These are phyloP conservation scores for Nothocercus nigrocapillus DNA, from an alignment of 2,113 vertebrate genomes.

Conservation along the genomic window DNA sequence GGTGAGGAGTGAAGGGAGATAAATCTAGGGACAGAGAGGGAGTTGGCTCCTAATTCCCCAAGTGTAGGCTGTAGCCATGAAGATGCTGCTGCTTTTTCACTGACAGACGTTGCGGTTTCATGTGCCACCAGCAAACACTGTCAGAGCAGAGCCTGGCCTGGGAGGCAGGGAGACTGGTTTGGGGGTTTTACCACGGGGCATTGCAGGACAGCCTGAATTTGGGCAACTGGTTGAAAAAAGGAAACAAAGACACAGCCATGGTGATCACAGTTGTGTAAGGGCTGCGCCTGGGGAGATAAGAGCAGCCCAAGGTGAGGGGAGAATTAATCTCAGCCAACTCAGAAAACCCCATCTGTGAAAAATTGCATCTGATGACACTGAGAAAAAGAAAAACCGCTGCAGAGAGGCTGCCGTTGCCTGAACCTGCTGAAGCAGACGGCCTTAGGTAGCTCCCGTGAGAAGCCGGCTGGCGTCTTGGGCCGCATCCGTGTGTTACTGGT, in stretches of 20 bases:
- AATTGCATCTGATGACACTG: not conserved
- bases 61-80: not conserved
- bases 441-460: not conserved
- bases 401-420: too few relatives aligned
- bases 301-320: not conserved
- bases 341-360: not conserved
- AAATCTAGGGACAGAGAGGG: not conserved
- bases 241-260: not conserved
- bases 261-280: not conserved
- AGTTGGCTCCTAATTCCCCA: not conserved
- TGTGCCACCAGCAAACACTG: not conserved
- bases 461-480: not conserved
- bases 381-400: not conserved
- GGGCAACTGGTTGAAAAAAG: not conserved
- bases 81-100: not conserved
- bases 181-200: not conserved
- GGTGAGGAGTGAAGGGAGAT: too few relatives aligned
- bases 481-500: not conserved
- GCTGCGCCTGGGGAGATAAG: not conserved
- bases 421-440: not conserved
- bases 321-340: not conserved
- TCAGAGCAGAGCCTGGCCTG: not conserved
- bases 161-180: not conserved
- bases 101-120: not conserved
- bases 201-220: not conserved